Evolutionary conservation across 2,113 vertebrate genomes (phyloP).

Genomic region (Egretta garzetta): DNA sequence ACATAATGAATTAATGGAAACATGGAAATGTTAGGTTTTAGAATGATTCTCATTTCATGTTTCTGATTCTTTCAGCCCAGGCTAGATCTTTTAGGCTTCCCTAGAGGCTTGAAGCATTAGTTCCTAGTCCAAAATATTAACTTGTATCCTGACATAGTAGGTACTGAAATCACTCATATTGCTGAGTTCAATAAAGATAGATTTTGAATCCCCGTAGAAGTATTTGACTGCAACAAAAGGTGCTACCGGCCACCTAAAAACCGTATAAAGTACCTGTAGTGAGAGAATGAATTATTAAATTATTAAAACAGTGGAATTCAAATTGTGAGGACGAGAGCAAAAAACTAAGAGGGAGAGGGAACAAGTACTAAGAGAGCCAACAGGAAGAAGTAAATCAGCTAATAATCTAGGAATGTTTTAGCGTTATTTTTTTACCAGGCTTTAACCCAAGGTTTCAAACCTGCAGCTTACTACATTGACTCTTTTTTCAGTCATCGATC

Average conservation of each 20-base stretch:
- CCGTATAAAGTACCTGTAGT: not conserved
- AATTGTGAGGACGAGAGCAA: not conserved
- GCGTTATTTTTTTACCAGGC: not conserved
- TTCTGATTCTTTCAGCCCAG: constrained; percentile 43
- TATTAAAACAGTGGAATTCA: not conserved
- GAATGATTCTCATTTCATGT: constrained; percentile 1
- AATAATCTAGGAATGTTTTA: not conserved
- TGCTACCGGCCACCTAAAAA: not conserved
- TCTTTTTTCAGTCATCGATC: not conserved
- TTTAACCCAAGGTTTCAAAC: not conserved
- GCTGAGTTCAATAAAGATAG: not conserved
- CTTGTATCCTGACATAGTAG: not conserved
- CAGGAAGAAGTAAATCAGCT: not conserved
- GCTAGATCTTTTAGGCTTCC: not conserved
- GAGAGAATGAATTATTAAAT: not conserved
- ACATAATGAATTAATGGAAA: constrained; percentile 39
- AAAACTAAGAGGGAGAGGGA: not conserved
- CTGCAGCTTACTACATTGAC: not conserved
- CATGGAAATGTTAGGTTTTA: constrained; percentile 17
- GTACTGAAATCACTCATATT: not conserved
- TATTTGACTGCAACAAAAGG: not conserved
- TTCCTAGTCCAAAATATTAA: not conserved
- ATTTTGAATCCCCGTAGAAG: not conserved
- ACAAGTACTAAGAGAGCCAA: not conserved
- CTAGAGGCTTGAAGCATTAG: not conserved